These are phyloP conservation scores for Drosophila pseudoananassae DNA, from an alignment of 1,140 invertebrate genomes.

Conservation along the genomic window DNA sequence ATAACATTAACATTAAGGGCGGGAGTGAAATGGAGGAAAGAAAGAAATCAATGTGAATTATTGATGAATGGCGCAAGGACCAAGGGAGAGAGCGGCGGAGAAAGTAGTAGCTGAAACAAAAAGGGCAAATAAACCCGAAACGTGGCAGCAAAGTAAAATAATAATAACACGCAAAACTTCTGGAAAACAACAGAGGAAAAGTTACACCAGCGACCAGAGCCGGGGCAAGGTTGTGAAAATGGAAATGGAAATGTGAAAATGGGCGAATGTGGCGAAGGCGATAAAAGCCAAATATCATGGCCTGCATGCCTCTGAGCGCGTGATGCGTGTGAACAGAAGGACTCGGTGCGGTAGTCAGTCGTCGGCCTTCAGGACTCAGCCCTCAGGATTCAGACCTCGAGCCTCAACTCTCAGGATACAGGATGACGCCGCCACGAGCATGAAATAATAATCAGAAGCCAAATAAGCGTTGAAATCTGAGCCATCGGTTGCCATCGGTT, in stretches of 20 bases:
- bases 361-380: conserved; percentile 17
- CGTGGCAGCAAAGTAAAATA: conserved; percentile 69
- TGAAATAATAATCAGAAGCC: conserved; percentile 82
- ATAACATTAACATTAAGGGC: conserved; percentile 44
- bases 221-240: not conserved
- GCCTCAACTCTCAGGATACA: not conserved
- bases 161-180: conserved; percentile 66
- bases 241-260: conserved; percentile 28
- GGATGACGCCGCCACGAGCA: conserved; percentile 42
- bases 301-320: conserved; percentile 73
- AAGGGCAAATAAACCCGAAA: conserved; percentile 59
- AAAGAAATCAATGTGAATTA: conserved; percentile 80
- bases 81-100: not conserved
- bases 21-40: conserved; percentile 1
- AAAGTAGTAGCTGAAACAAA: conserved; percentile 14
- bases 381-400: conserved; percentile 16
- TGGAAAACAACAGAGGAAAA: conserved; percentile 17
- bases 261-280: conserved; percentile 45
- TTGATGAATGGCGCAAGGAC: conserved; percentile 72
- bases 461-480: conserved; percentile 80
- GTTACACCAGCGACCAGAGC: not conserved
- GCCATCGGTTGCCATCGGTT: conserved; percentile 44
- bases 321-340: conserved; percentile 63
- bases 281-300: conserved; percentile 79
- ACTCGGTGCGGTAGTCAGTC: conserved; percentile 20